Evolutionary conservation across 1,140 invertebrate species (phyloP), one percentile per base, ranked within the genome.

Genomic region (Drosophila hydei): DNA sequence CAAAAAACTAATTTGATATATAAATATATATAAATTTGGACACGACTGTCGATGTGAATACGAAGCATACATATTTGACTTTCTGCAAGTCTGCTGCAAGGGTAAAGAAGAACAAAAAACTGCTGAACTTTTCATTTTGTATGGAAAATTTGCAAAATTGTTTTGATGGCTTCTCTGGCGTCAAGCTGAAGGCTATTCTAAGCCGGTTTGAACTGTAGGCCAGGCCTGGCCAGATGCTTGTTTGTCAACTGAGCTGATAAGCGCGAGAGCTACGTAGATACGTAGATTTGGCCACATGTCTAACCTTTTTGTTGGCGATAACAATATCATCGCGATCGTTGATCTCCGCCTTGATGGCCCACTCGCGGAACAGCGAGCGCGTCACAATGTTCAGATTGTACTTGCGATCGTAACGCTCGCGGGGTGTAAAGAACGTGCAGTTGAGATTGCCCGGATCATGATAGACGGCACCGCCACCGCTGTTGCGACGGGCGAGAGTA

Each of bases 381-480:
- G 95, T 95, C 16, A 99, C 95, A 12, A 98, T 93, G 71, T 97
- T 94, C 75, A 98, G 92, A 92, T 99, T 99, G 68, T 95, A 95
- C 73, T 94, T 95, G 64, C 97, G 93, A 90, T 97, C 94, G 90
- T 98, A 98, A 48, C 94, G 92, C 72, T 95, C 94, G 75, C 94
- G 93, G 0, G 95, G 93, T 3, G 96, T 96, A 73, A 99, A 97
- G 91, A 99, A 99, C 0, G 97, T 96, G 52, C 97, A 93, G 92
- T 99, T 99, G 0, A 99, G 92, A 93, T 98, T 99, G 42, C 98
- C 98, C 67, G 93, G 84, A 92, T 99, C 98, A 92, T 99, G 98
- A 92, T 98, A 99, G 16, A 99, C 98, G 14, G 97, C 96, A 8
- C 98, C 98, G 62, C 98, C 99, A n/a, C 98, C 98, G 92, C 97